Base-by-base conservation (phyloP, 1,140 invertebrate genomes). In the Drosophila pallidifrons region DNA sequence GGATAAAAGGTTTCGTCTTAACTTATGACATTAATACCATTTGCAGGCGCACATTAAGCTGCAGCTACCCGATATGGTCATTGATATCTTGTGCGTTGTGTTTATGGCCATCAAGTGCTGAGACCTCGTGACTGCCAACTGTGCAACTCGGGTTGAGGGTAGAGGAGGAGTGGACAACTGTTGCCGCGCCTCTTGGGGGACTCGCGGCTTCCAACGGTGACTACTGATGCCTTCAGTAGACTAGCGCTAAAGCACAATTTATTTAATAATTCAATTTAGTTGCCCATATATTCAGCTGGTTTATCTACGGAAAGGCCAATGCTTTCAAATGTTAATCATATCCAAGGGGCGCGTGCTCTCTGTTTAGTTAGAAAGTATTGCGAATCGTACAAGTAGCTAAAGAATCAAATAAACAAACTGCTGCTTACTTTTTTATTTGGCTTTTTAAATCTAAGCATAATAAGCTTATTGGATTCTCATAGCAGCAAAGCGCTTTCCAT, bases 11-110 rank as follows among this genome's bases (percentile, higher is more conserved):
- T 81, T 81, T 79, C 61, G 70, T 75, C 77, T 86, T 83, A 88
- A 83, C 83, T 80, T 83, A 68, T 88, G 83, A 89, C 83, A 87
- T 87, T 87, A 87, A 89, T 75, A 87, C 83, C 83, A 78, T 78
- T 88, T 72, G 69, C 80, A 83, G 83, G 77, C 72, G 65, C 67
- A 69, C 82, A 86, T 81, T 79, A 73, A 86, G 57, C 58, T 63
- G 52, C 69, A 63, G 82, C 77, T 54, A 87, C 77, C 70, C 77
- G 80, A 87, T 87, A 88, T 83, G 80, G 80, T 61, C 80, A 52
- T 55, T 87, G 80, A 87, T 87, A 82, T 82, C 88, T 82, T 61
- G 76, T 73, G 58, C 72, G 73, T 71, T 77, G 59, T 75, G 66
- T 65, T 71, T 76, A 76, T 76, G 57, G 67, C 49, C 73, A 70